Conservation (phyloP, 2,888 invertebrate species). For the Aelia acuminata region DNA sequence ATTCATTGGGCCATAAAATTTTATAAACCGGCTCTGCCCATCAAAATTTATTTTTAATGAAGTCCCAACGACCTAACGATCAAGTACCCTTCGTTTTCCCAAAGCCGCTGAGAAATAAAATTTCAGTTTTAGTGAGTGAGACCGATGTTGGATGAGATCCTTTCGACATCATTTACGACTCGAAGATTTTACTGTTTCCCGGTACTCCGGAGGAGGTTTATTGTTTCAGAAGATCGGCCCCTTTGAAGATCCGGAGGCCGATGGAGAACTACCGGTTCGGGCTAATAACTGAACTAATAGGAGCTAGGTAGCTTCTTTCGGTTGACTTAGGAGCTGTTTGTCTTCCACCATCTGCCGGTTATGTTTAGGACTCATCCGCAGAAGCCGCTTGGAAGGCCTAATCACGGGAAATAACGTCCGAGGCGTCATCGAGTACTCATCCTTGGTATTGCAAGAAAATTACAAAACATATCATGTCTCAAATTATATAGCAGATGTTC, state of each 20-base stretch:
- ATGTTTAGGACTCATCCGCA: background rate
- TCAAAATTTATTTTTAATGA: conserved; percentile 11
- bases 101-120: conserved; percentile 25
- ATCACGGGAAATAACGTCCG: background rate
- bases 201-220: background rate
- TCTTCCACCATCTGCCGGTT: background rate
- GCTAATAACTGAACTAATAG: conserved; percentile 49
- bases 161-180: conserved; percentile 8
- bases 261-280: background rate
- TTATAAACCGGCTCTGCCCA: background rate
- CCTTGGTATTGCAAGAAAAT: too few species aligned
- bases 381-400: background rate
- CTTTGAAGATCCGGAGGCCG: background rate
- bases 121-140: background rate
- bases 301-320: background rate
- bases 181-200: conserved; percentile 29
- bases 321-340: conserved; percentile 46
- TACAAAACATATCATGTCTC: too few species aligned
- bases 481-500: too few species aligned
- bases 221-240: background rate
- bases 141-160: conserved; percentile 4
- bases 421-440: too few species aligned
- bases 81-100: background rate
- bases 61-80: conserved; percentile 9
- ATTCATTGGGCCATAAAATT: background rate